These are phyloP conservation scores for Elachura formosa DNA, from an alignment of 2,113 vertebrate species.

Conservation along the genomic window DNA sequence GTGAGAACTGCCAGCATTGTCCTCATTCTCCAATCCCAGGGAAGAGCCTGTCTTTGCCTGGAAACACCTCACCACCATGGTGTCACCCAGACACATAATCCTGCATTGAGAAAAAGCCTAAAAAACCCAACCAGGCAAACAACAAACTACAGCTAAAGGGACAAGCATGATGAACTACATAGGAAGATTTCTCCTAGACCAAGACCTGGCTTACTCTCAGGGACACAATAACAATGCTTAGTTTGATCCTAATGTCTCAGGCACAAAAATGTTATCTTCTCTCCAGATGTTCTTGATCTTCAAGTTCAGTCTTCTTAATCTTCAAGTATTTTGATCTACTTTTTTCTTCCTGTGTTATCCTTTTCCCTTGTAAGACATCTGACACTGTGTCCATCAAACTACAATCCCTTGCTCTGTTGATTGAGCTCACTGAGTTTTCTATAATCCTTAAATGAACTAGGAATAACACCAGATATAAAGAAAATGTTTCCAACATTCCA, in stretches of 20 bases:
- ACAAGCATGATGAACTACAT: rapidly evolving
- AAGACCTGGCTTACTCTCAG: not conserved
- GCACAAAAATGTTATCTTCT: not conserved
- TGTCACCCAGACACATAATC: not conserved
- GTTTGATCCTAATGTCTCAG: not conserved
- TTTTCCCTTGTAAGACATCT: not conserved
- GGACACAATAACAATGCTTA: not conserved
- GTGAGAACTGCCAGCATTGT: not conserved
- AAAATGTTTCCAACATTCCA: not conserved
- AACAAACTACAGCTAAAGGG: not conserved
- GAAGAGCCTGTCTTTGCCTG: not conserved
- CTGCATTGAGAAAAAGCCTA: not conserved
- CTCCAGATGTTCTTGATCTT: not conserved
- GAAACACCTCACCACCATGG: not conserved
- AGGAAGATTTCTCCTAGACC: not conserved
- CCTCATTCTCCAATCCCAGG: not conserved
- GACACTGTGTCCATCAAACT: not conserved
- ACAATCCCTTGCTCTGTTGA: not conserved
- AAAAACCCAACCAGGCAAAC: not conserved
- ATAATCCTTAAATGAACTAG: not conserved
- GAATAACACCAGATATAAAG: not conserved
- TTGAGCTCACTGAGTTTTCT: not conserved
- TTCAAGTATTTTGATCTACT: not conserved
- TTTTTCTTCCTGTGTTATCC: not conserved
- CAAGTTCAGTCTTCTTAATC: not conserved